Evolutionary conservation across 92 coral and sea anemone genomes (phyloP).

Genomic region (Zoanthus gigantus): DNA sequence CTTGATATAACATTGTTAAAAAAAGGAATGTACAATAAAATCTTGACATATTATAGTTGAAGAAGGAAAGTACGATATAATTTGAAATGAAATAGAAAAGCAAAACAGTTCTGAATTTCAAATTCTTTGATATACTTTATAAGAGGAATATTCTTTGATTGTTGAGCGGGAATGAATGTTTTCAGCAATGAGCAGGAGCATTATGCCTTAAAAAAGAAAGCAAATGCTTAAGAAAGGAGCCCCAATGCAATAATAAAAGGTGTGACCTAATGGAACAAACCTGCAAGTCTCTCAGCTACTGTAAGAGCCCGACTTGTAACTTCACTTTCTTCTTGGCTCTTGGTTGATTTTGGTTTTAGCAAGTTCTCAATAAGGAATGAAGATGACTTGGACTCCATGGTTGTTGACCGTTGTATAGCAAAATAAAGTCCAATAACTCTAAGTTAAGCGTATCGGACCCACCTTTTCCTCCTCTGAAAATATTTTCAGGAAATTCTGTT

Average conservation of each 20-base stretch:
- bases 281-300: conserved; percentile 45
- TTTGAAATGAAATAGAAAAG: too few species aligned
- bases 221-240: conserved; percentile 2
- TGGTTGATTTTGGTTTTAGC: conserved; percentile 29
- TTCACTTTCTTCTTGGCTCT: conserved; percentile 19
- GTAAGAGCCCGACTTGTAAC: conserved; percentile 45
- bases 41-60: too few species aligned
- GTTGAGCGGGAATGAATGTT: too few species aligned
- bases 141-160: too few species aligned
- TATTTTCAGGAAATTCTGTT: conserved; percentile 32
- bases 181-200: too few species aligned
- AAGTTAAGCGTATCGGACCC: conserved; percentile 30
- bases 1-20: too few species aligned
- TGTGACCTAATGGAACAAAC: conserved; percentile 37
- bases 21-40: too few species aligned
- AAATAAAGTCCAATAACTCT: conserved; percentile 5
- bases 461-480: conserved; percentile 44
- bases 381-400: conserved; percentile 44
- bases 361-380: conserved; percentile 42
- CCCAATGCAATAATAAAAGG: neutral
- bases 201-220: neutral
- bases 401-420: neutral
- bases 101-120: too few species aligned
- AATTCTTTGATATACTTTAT: too few species aligned
- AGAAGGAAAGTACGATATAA: too few species aligned